A percentile compares a stretch with the other conserved stretches of the same genome.
phyloP scores from a whole-genome alignment of 2,113 vertebrate genomes.

The Coptodon rendalli region DNA sequence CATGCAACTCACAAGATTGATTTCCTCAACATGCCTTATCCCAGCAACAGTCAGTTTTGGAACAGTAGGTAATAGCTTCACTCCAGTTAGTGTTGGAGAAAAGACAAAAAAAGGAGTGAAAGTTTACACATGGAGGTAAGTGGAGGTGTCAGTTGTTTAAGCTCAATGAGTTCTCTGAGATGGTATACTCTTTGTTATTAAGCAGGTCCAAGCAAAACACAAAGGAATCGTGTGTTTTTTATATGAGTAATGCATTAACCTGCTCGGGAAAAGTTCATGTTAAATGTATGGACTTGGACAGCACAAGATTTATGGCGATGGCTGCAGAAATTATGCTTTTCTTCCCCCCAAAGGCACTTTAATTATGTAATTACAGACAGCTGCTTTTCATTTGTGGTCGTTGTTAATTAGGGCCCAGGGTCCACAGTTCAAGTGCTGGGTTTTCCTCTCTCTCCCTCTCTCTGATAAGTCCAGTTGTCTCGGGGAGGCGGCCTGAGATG shows the following conservation, averaged over 20 bases:
- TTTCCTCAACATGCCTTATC: conserved; percentile 11
- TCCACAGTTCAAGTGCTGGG: conserved; percentile 75
- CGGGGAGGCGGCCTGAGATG: conserved; percentile 48
- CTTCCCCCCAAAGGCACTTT: conserved; percentile 88
- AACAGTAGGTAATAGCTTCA: neutral
- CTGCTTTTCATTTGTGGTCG: conserved; percentile 87
- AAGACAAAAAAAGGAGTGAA: neutral
- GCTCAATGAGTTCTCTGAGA: conserved; percentile 30
- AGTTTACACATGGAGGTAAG: conserved; percentile 57
- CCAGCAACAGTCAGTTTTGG: conserved; percentile 21
- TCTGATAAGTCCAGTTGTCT: conserved; percentile 70
- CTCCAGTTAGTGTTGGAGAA: neutral
- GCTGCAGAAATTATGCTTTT: conserved; percentile 94
- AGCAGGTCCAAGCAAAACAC: conserved; percentile 86
- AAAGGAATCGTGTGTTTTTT: conserved; percentile 92
- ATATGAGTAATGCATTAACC: conserved; percentile 91
- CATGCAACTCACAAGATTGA: neutral
- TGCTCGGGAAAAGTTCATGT: conserved; percentile 78
- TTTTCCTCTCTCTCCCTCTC: conserved; percentile 23
- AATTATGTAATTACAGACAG: conserved; percentile 99
- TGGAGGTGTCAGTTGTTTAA: conserved; percentile 56
- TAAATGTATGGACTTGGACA: conserved; percentile 83
- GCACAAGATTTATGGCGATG: conserved; percentile 98
- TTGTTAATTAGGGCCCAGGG: conserved; percentile 83
- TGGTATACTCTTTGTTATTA: conserved; percentile 81